Base-by-base conservation (phyloP, 1,140 invertebrate species). In the Zeugodacus cucurbitae region DNA sequence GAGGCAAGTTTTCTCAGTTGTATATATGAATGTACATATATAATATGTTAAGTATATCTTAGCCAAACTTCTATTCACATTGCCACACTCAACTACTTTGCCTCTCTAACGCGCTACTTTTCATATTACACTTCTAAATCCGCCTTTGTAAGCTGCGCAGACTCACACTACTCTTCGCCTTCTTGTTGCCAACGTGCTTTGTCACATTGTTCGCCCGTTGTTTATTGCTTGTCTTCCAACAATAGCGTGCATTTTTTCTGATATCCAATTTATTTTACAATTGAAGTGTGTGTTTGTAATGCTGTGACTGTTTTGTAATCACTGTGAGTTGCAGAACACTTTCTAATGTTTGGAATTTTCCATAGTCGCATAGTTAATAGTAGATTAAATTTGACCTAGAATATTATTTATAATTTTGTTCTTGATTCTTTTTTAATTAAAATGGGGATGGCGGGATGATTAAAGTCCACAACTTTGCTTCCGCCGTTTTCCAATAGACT, bases 211-310 rank as follows among this genome's bases (percentile, higher is more conserved):
- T 32, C 41, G 20, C 26, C 22, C 34, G 17, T 74, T 37, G 17
- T 74, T 74, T 74, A 74, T 74, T 74, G 67, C 67, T 74, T 74
- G 32, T 74, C 67, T 74, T 74, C n/a, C 22, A 74, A 74, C 34
- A 74, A 74, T 41, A 74, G 67, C 34, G 34, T 22, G 34, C 3
- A 26, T 62, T 26, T 26, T 62, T n/a, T 62, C 20, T 41, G 2
- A 70, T 3, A 48, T 0, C 48, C 48, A 54, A 20, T 54, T 54
- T 54, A 54, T 54, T 54, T 54, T 41, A 41, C 20, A 70, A 67
- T 67, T 32, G 64, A 67, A 67, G 29, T 11, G 29, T 37, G 34
- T 37, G 34, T 11, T 34, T 62, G 59, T 11, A 62, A 62, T 32
- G 4, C 26, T 67, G 67, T 14, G 11, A 5, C n/a, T 74, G 32